Conservation (phyloP, 1,140 invertebrate species). For the Diorhabda sublineata region DNA sequence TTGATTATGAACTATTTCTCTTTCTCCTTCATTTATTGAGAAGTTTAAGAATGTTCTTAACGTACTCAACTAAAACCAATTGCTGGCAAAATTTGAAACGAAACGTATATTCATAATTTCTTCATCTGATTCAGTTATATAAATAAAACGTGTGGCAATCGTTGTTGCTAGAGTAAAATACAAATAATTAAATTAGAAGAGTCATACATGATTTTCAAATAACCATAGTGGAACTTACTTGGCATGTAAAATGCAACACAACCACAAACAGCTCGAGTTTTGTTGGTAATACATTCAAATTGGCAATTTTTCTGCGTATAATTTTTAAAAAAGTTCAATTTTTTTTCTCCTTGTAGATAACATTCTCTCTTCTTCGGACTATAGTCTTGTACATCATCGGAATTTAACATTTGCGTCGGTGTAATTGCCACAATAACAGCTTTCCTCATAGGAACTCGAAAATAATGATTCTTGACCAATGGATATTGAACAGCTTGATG, state of each 20-base stretch:
- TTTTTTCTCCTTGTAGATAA: conserved; percentile 59
- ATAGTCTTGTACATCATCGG: conserved; percentile 45
- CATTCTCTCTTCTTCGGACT: conserved; percentile 55
- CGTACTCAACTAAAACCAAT: no score
- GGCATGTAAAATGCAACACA: conserved; percentile 62
- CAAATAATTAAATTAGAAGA: no score
- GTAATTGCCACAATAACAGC: conserved; percentile 52
- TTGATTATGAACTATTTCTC: no score
- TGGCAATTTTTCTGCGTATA: conserved; percentile 59
- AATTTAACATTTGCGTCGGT: conserved; percentile 55
- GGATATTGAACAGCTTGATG: conserved; percentile 28
- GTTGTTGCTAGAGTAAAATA: no score
- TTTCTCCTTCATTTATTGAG: no score
- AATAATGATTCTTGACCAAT: conserved; percentile 43
- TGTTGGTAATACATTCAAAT: conserved; percentile 69
- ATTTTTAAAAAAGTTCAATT: conserved; percentile 49
- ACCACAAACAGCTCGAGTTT: conserved; percentile 58
- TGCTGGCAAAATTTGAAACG: no score
- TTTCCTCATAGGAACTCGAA: conserved; percentile 52
- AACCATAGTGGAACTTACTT: conserved; percentile 45
- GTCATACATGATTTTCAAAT: no score
- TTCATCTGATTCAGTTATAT: no score
- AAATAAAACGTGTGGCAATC: no score
- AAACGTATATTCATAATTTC: no score
- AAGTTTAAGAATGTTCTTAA: no score